A percentile compares a stretch with the other conserved stretches of the same genome.
phyloP scores from a whole-genome alignment of 2,113 vertebrate species.

The Gila orcuttii region DNA sequence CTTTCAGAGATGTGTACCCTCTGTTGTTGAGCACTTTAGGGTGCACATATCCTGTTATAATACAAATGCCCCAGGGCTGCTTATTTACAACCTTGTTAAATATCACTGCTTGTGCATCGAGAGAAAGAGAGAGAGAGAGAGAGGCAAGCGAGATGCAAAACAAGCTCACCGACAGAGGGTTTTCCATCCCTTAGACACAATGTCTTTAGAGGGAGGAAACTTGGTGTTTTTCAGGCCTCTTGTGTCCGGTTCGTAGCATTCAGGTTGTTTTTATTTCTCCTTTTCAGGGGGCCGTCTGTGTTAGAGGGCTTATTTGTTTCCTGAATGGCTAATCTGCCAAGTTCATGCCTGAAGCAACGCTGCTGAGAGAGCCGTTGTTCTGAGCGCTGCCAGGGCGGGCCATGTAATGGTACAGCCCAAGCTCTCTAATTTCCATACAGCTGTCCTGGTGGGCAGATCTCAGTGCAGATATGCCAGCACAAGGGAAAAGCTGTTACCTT shows the following conservation, averaged over 20 bases:
- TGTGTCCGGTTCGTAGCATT: constrained; percentile 56
- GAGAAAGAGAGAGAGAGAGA: constrained; percentile 1
- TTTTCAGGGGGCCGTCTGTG: constrained; percentile 64
- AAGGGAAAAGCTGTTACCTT: background rate
- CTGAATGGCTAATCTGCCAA: constrained; percentile 91
- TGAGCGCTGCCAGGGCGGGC: constrained; percentile 80
- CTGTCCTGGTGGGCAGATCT: constrained; percentile 87
- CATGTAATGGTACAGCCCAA: constrained; percentile 84
- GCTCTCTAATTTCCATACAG: constrained; percentile 99
- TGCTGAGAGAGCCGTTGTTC: constrained; percentile 86
- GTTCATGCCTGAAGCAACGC: constrained; percentile 84
- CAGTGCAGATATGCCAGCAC: constrained; percentile 70
- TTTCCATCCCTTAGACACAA: constrained; percentile 48
- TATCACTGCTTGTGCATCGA: background rate
- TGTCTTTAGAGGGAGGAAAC: constrained; percentile 43
- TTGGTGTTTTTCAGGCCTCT: constrained; percentile 45
- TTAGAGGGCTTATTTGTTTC: constrained; percentile 77
- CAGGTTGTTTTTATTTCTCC: constrained; percentile 63
- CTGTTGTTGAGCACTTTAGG: background rate
- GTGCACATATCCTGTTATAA: background rate
- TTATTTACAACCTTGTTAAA: constrained; percentile 15
- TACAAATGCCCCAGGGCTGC: background rate
- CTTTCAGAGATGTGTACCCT: constrained; percentile 22
- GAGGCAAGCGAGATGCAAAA: constrained; percentile 11
- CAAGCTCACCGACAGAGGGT: constrained; percentile 51